Evolutionary conservation across 1,140 invertebrate species (phyloP), one percentile per base, ranked within the genome.

Genomic region (Bombus waltoni): DNA sequence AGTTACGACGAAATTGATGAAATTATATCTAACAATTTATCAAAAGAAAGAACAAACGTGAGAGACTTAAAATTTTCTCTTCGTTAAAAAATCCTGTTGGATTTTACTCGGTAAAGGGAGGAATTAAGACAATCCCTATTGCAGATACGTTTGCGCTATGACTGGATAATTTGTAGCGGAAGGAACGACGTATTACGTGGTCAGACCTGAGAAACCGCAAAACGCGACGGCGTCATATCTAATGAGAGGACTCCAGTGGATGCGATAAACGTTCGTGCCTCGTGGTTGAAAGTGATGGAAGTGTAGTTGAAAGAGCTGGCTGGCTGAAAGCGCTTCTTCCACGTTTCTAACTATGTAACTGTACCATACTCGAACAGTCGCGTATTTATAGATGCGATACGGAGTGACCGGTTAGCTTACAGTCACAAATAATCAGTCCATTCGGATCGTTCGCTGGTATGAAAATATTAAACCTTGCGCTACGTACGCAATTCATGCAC

Each of bases 181-280:
- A 38, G 59, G 13, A 35, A 32, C 15, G 42, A 18, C 0, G 15
- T 9, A 8, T 35, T n/a, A 18, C 13, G 35, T n/a, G 38, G 79
- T 9, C 44, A 75, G 62, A 75, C 74, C 79, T 85, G 62, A 81
- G 42, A 28, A 80, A 85, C 70, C 78, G 42, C 40, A 42, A 42
- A 59, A 71, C 57, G 71, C 40, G 70, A 79, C 86, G 42, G 70
- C 62, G 13, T 47, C n/a, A 35, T 32, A 10, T 72, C 28, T 86
- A 86, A 86, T 83, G 76, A 87, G 75, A 40, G 47, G 57, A 80
- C 75, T 44, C 68, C 68, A 73, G 62, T 71, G 28, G 82, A 78
- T 57, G 75, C 82, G 78, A 87, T 87, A 87, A 87, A 87, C 74
- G 86, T n/a, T 42, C 42, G 66, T 40, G 40, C 68, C 28, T 72